Conservation (phyloP, 2,888 invertebrate species). For the Dorcus hopei region DNA sequence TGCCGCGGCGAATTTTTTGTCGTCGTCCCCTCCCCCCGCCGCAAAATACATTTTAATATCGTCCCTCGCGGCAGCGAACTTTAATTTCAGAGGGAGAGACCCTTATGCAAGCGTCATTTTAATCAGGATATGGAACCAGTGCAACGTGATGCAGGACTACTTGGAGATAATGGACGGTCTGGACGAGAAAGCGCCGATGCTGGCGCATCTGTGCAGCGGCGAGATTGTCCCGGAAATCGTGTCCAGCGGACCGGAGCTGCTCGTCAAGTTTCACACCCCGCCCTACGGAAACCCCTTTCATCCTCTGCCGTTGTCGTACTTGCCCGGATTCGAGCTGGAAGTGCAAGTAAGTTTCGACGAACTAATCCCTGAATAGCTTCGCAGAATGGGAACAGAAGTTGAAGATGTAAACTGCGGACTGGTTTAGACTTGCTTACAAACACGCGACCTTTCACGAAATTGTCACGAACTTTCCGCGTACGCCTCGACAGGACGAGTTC, state of each 20-base stretch:
- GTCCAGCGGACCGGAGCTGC: constrained; percentile 72
- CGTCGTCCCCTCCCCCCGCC: too few relatives aligned
- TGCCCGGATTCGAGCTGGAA: constrained; percentile 79
- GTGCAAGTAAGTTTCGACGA: constrained; percentile 60
- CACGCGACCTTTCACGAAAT: too few relatives aligned
- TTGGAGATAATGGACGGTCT: constrained; percentile 79
- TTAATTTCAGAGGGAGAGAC: too few relatives aligned
- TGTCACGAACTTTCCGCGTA: too few relatives aligned
- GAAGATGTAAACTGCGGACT: too few relatives aligned
- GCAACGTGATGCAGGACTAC: constrained; percentile 78
- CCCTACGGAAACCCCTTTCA: constrained; percentile 80
- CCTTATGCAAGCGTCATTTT: background rate
- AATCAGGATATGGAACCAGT: constrained; percentile 74
- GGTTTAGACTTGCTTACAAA: too few relatives aligned
- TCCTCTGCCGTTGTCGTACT: constrained; percentile 71
- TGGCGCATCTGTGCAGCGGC: constrained; percentile 77
- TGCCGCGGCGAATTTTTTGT: too few relatives aligned
- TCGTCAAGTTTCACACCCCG: constrained; percentile 77
- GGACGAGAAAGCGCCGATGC: constrained; percentile 65
- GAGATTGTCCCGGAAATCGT: constrained; percentile 78
- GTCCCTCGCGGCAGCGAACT: too few relatives aligned
- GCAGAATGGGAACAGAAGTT: too few relatives aligned
- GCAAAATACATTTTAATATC: too few relatives aligned
- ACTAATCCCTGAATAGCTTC: too few relatives aligned
- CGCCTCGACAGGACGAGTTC: too few relatives aligned